phyloP scores from a whole-genome alignment of 2,797 vertebrate genomes.

The Synaphobranchus kaupii region DNA sequence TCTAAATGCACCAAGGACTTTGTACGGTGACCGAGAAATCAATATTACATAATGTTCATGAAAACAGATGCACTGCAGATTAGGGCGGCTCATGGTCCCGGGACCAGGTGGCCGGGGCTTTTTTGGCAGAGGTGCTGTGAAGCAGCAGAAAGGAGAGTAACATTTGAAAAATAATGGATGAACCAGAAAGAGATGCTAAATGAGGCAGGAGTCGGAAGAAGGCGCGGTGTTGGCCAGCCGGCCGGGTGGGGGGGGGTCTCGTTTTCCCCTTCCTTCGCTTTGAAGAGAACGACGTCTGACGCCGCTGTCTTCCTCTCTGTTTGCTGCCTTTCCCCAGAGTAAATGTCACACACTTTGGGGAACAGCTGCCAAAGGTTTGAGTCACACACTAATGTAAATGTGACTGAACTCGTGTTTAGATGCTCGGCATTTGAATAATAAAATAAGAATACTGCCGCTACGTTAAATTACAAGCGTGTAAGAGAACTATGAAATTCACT shows the following conservation, averaged over 20 bases:
- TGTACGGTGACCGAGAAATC: neutral
- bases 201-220: conserved; percentile 50
- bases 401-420: conserved; percentile 9
- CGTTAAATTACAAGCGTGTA: neutral
- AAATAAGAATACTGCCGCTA: neutral
- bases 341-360: conserved; percentile 34
- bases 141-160: conserved; percentile 48
- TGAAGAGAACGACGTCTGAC: conserved; percentile 52
- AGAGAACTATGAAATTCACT: neutral
- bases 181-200: conserved; percentile 42
- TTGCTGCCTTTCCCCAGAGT: conserved; percentile 35
- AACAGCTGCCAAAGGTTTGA: conserved; percentile 50
- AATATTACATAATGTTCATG: neutral
- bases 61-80: neutral
- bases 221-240: conserved; percentile 40
- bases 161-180: conserved; percentile 60
- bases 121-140: conserved; percentile 40
- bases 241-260: neutral
- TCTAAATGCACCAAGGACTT: neutral
- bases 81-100: neutral
- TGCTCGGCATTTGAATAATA: neutral
- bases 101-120: conserved; percentile 39
- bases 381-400: conserved; percentile 46
- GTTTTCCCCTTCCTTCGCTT: conserved; percentile 11
- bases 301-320: conserved; percentile 33